These are phyloP conservation scores for Dryomyza anilis DNA, from an alignment of 2,888 invertebrate genomes.

Conservation along the genomic window DNA sequence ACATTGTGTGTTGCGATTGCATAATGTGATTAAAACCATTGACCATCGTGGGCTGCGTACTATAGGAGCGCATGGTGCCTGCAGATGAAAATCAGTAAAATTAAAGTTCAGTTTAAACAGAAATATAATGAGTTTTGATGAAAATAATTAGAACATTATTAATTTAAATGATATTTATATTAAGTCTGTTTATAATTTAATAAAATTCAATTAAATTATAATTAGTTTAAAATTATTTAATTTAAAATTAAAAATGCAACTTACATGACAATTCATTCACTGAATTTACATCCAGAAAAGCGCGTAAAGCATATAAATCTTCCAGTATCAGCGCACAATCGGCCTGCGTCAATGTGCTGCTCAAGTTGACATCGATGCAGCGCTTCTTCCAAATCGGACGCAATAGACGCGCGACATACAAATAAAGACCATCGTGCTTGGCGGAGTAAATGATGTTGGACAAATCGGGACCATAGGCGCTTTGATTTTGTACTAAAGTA, in stretches of 20 bases:
- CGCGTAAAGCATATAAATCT: conserved; percentile 75
- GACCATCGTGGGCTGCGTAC: conserved; percentile 43
- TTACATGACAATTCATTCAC: conserved; percentile 57
- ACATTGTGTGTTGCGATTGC: conserved; percentile 39
- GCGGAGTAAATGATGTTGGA: conserved; percentile 67
- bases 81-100: conserved; percentile 1
- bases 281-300: conserved; percentile 76
- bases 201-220: neutral
- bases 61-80: conserved; percentile 45
- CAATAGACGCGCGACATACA: conserved; percentile 86
- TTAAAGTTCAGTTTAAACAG: neutral
- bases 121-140: neutral
- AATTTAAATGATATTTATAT: too few species aligned
- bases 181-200: too few species aligned
- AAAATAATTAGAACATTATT: too few species aligned
- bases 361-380: conserved; percentile 73
- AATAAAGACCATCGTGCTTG: conserved; percentile 92
- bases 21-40: conserved; percentile 44
- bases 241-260: conserved; percentile 17
- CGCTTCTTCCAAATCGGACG: conserved; percentile 86
- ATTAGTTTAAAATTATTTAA: too few species aligned
- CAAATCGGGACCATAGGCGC: conserved; percentile 40
- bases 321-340: conserved; percentile 77
- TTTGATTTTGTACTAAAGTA: conserved; percentile 17
- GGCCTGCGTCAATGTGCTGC: conserved; percentile 70